Percentiles rank a stretch among this genome's conserved stretches.
Evolutionary conservation across 2,113 vertebrate genomes (phyloP).

Genomic region (Platichthys flesus): DNA sequence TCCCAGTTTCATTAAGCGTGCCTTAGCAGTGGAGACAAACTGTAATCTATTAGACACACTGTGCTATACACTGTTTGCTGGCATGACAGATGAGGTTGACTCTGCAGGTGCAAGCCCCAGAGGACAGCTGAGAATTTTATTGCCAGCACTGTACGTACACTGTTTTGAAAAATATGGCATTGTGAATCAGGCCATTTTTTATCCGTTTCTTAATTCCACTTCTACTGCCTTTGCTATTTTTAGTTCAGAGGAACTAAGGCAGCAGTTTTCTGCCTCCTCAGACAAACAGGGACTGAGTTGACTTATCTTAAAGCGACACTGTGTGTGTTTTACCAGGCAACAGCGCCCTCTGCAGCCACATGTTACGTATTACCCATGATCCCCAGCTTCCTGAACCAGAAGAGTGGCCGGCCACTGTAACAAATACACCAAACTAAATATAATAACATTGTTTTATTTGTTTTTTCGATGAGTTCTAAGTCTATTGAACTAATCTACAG

Average conservation of each 20-base stretch:
- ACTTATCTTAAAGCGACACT: background rate
- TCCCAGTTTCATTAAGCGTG: background rate
- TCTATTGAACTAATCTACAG: too few species aligned
- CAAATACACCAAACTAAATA: too few species aligned
- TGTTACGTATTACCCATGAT: too few species aligned
- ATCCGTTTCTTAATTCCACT: constrained; percentile 10
- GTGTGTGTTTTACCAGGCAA: background rate
- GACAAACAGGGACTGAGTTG: constrained; percentile 6
- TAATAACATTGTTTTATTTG: too few species aligned
- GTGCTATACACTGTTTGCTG: background rate
- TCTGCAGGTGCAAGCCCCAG: background rate
- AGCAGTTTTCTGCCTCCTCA: constrained; percentile 4
- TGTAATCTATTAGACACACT: background rate
- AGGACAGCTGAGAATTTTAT: background rate
- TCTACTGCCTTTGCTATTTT: constrained; percentile 3
- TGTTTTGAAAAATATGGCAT: background rate
- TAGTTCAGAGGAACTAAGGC: background rate
- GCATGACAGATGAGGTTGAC: constrained; percentile 3
- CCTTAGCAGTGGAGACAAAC: background rate
- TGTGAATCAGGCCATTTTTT: constrained; percentile 26
- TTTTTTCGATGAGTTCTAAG: too few species aligned
- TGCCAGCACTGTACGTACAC: constrained; percentile 5
- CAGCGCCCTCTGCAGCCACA: background rate
- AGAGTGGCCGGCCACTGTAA: too few species aligned
- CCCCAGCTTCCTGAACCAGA: too few species aligned